These are phyloP conservation scores for Micoletzkya japonica DNA, from an alignment of 2,888 invertebrate genomes.

Conservation along the genomic window DNA sequence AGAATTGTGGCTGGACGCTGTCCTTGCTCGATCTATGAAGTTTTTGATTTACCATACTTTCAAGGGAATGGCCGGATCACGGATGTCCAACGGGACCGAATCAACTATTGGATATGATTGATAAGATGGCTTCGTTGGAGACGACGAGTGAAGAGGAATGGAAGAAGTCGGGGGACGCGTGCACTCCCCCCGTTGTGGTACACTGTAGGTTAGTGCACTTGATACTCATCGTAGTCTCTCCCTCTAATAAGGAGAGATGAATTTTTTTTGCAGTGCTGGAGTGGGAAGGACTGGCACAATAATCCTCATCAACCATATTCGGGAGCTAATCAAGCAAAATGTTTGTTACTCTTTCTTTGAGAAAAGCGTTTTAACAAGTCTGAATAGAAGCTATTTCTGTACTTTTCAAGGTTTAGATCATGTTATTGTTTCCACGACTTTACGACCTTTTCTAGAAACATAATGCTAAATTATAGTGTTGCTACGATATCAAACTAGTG, in stretches of 20 bases:
- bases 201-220: conserved; percentile 62
- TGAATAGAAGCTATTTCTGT: neutral
- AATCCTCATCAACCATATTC: conserved; percentile 52
- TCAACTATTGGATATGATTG: conserved; percentile 54
- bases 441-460: no score
- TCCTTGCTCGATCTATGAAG: neutral
- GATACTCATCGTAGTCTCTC: no score
- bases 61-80: conserved; percentile 60
- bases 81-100: conserved; percentile 52
- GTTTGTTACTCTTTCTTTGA: conserved; percentile 16
- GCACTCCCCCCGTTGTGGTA: conserved; percentile 45
- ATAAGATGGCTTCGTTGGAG: conserved; percentile 44
- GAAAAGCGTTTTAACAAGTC: no score
- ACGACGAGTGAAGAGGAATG: neutral
- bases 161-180: neutral
- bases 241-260: neutral
- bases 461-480: no score
- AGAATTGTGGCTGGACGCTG: neutral
- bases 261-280: conserved; percentile 46
- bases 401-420: neutral
- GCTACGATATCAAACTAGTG: conserved; percentile 42
- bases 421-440: neutral
- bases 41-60: conserved; percentile 2
- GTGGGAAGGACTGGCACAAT: conserved; percentile 59
- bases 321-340: conserved; percentile 42